Percentiles rank a stretch among this genome's conserved stretches.
Evolutionary conservation across 2,888 invertebrate genomes (phyloP).

Genomic region (Rhynchonema sp.): DNA sequence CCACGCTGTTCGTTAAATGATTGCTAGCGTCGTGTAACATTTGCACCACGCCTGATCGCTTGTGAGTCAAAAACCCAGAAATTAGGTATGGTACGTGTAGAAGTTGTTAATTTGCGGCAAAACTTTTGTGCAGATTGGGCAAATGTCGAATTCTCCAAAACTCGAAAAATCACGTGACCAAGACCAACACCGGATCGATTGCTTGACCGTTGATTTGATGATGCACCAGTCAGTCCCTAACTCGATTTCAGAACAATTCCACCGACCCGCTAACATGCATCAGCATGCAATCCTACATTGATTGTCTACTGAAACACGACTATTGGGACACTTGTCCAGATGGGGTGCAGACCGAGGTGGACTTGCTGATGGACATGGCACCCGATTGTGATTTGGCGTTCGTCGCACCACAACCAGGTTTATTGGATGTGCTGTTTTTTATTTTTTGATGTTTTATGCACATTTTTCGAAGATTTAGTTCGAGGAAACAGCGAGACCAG

Average conservation of each 20-base stretch:
- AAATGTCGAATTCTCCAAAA: too few species aligned
- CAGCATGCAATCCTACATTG: not conserved
- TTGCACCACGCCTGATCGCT: not conserved
- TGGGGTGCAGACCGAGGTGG: not conserved
- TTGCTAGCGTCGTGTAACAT: not conserved
- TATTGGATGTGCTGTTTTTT: not conserved
- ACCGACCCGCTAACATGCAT: not conserved
- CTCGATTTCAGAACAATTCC: not conserved
- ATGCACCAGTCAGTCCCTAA: too few species aligned
- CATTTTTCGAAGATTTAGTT: too few species aligned
- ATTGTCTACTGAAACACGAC: not conserved
- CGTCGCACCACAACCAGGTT: not conserved
- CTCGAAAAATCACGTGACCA: too few species aligned
- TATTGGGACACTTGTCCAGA: not conserved
- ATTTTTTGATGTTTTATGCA: too few species aligned
- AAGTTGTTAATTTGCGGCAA: too few species aligned
- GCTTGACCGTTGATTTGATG: too few species aligned
- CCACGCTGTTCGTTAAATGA: not conserved
- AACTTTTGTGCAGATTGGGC: too few species aligned
- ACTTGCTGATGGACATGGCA: not conserved
- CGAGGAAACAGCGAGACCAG: too few species aligned
- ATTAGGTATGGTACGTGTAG: too few species aligned
- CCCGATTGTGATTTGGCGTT: not conserved
- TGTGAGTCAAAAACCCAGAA: too few species aligned
- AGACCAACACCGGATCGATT: too few species aligned